Percentiles rank a stretch among this genome's conserved stretches.
phyloP scores from a whole-genome alignment of 2,113 vertebrate species.

The Neolamprologus tretocephalus region DNA sequence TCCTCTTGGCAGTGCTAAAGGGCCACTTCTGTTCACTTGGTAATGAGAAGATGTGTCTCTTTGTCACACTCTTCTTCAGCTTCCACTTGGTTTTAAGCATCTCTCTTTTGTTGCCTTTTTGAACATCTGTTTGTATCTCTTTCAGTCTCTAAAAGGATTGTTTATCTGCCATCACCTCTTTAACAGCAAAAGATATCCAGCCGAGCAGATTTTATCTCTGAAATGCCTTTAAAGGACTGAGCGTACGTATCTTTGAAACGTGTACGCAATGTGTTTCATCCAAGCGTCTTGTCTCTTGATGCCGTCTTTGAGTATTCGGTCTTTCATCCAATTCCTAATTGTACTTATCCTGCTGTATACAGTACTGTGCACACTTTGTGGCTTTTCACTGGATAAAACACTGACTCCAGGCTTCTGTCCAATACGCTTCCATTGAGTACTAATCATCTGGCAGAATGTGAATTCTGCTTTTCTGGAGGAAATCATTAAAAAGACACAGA shows the following conservation, averaged over 20 bases:
- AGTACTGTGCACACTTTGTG: conserved; percentile 3
- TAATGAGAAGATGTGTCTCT: conserved; percentile 49
- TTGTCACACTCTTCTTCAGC: conserved; percentile 17
- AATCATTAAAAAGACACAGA: conserved; percentile 33
- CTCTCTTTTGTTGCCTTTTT: conserved; percentile 26
- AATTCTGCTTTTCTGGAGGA: conserved; percentile 45
- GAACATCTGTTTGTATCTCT: conserved; percentile 36
- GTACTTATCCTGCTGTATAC: conserved; percentile 19
- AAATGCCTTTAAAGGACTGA: not conserved
- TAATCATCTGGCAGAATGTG: conserved; percentile 48
- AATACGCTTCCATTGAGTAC: conserved; percentile 30
- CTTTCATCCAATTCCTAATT: conserved; percentile 16
- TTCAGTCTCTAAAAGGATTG: conserved; percentile 11
- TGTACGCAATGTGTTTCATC: not conserved
- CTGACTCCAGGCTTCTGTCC: conserved; percentile 48
- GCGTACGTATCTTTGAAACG: conserved; percentile 14
- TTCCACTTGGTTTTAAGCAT: conserved; percentile 3
- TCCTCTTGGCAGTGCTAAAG: conserved; percentile 25
- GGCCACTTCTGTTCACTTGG: conserved; percentile 34
- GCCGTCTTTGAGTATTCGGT: not conserved
- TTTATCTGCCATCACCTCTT: conserved; percentile 39
- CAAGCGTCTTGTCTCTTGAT: not conserved
- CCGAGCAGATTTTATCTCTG: not conserved
- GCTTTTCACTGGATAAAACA: conserved; percentile 11
- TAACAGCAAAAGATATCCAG: not conserved